Evolutionary conservation across 35 echinoderm and acorn worm genomes (phyloP).

Genomic region (Diadema setosum): DNA sequence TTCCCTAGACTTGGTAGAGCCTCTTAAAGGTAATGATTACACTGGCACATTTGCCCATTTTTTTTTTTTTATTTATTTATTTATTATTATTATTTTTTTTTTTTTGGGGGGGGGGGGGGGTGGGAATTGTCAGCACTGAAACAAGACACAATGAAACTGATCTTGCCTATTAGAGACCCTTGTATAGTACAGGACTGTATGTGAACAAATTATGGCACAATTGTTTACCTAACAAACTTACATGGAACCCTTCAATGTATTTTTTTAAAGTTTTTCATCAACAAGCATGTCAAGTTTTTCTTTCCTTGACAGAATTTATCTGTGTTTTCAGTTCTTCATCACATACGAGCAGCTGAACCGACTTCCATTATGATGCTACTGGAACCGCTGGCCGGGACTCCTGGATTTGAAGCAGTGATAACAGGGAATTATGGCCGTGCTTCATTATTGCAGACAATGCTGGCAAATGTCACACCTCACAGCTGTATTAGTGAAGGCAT

Average conservation of each 20-base stretch:
- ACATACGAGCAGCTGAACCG: slow-evolving; percentile 80
- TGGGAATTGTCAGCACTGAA: not conserved
- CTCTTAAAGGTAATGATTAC: too few relatives aligned
- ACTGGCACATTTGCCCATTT: too few relatives aligned
- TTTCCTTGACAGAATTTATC: not conserved
- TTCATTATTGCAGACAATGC: too few relatives aligned
- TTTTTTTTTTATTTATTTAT: too few relatives aligned
- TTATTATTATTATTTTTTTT: not conserved
- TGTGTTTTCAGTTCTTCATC: slow-evolving; percentile 70
- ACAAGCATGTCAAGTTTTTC: not conserved
- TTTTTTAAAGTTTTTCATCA: not conserved
- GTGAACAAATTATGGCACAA: not conserved
- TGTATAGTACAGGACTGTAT: not conserved
- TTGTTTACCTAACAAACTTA: not conserved
- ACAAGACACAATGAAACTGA: not conserved
- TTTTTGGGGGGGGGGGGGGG: not conserved
- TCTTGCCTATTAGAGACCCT: not conserved
- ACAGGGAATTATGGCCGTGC: too few relatives aligned
- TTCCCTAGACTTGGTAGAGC: too few relatives aligned
- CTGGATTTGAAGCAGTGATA: too few relatives aligned
- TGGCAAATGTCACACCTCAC: too few relatives aligned
- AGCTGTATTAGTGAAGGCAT: too few relatives aligned
- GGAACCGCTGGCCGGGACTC: too few relatives aligned
- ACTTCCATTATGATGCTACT: slow-evolving; percentile 81
- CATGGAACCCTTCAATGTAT: not conserved